Percentiles rank a stretch among this genome's conserved stretches.
Conservation (phyloP, 2,888 invertebrate genomes). For the Salticus scenicus region DNA sequence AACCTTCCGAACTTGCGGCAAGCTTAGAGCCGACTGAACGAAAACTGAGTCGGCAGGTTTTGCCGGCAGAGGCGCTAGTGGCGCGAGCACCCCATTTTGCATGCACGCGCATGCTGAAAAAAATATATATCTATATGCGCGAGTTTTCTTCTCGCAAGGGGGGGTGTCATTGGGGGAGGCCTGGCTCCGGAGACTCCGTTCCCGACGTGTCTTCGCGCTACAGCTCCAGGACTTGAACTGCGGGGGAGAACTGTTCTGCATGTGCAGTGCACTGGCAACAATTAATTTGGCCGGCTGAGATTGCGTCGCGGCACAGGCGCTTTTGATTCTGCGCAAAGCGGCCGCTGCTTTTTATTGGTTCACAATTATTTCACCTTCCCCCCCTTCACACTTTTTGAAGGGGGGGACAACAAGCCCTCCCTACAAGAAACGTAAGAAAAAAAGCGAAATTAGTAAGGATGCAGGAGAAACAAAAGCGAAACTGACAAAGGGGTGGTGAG, state of each 20-base stretch:
- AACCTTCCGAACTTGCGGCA: constrained; percentile 50
- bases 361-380: constrained; percentile 52
- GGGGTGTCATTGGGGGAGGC: not conserved
- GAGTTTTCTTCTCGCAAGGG: constrained; percentile 2
- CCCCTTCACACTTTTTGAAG: constrained; percentile 7
- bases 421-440: not conserved
- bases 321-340: constrained; percentile 67
- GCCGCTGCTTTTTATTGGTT: constrained; percentile 62
- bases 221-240: not conserved
- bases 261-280: constrained; percentile 35
- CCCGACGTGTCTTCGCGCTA: constrained; percentile 13
- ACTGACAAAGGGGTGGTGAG: not conserved
- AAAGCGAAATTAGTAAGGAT: not conserved
- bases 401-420: not conserved
- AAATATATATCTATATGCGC: constrained; percentile 42
- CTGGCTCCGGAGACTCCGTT: constrained; percentile 13
- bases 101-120: constrained; percentile 35
- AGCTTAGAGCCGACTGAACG: constrained; percentile 40
- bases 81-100: constrained; percentile 38
- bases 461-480: constrained; percentile 15
- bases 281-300: constrained; percentile 65
- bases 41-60: not conserved
- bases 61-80: constrained; percentile 42
- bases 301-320: constrained; percentile 55
- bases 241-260: constrained; percentile 38